phyloP scores from a whole-genome alignment of 2,113 vertebrate genomes.

The Sander vitreus region DNA sequence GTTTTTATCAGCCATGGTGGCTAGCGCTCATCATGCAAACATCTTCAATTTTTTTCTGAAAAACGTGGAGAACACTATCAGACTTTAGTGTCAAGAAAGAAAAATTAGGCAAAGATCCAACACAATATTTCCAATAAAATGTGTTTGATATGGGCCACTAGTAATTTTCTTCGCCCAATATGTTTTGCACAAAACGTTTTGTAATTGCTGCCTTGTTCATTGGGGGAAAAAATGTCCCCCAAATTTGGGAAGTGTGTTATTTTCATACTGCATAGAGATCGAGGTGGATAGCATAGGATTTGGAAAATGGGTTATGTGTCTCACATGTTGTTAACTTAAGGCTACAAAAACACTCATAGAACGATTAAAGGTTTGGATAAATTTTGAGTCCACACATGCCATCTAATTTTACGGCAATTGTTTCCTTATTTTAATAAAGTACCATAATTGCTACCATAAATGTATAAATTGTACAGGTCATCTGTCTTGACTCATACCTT shows the following conservation, averaged over 20 bases:
- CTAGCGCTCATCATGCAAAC: neutral
- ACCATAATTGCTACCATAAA: neutral
- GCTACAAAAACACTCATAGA: neutral
- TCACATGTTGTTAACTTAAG: neutral
- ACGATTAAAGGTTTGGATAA: neutral
- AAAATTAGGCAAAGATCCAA: neutral
- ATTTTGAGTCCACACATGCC: neutral
- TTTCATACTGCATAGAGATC: neutral
- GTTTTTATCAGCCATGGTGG: neutral
- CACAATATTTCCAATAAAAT: neutral
- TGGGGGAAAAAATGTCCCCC: neutral
- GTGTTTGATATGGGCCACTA: neutral
- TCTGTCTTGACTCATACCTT: slow-evolving; percentile 56
- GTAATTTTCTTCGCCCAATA: no score
- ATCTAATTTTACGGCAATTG: neutral
- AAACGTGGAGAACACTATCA: neutral
- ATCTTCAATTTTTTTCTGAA: neutral
- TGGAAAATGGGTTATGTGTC: neutral
- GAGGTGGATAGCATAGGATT: neutral
- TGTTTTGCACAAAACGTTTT: neutral
- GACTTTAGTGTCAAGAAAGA: no score
- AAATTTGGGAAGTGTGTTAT: neutral
- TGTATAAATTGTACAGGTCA: slow-evolving; percentile 25
- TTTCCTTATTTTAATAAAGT: neutral
- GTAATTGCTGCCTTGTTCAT: neutral